Conservation (phyloP, 2,888 invertebrate genomes). For the Parelbella ahira region DNA sequence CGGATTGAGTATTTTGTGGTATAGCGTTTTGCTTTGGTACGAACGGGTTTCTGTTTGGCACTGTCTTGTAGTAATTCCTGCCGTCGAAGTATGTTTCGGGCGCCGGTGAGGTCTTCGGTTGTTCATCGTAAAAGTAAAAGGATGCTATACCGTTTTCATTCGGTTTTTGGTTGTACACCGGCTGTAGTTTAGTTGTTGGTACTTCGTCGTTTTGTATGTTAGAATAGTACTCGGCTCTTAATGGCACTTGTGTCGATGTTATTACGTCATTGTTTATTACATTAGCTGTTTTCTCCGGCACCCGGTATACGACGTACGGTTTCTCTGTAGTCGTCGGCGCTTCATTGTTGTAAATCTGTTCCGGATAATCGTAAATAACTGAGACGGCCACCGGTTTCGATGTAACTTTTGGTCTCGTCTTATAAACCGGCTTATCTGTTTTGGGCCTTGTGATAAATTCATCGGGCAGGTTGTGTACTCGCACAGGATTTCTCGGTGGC, state of each 20-base stretch:
- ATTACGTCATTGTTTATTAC: constrained; percentile 63
- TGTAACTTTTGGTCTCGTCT: constrained; percentile 71
- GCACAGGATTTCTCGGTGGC: constrained; percentile 66
- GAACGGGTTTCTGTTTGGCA: constrained; percentile 47
- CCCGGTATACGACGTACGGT: constrained; percentile 74
- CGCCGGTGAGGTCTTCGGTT: constrained; percentile 77
- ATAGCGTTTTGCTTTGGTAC: constrained; percentile 43
- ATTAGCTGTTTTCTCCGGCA: constrained; percentile 61
- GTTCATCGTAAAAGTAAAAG: constrained; percentile 85
- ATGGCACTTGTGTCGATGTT: constrained; percentile 82
- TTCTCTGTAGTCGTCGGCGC: constrained; percentile 66
- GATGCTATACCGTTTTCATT: constrained; percentile 77
- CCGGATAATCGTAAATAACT: constrained; percentile 72
- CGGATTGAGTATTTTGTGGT: constrained; percentile 48
- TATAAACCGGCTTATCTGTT: constrained; percentile 67
- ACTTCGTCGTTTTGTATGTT: constrained; percentile 75
- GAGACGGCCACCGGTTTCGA: constrained; percentile 72
- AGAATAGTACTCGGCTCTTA: constrained; percentile 80
- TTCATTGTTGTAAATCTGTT: constrained; percentile 64
- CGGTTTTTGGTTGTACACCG: constrained; percentile 67
- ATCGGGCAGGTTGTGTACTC: constrained; percentile 64
- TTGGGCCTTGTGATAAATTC: constrained; percentile 60
- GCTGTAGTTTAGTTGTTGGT: constrained; percentile 76
- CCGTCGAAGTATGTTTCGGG: constrained; percentile 75
- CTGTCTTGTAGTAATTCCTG: constrained; percentile 68